Conservation (phyloP, 2,113 vertebrate species). For the Oncorhynchus clarkii region DNA sequence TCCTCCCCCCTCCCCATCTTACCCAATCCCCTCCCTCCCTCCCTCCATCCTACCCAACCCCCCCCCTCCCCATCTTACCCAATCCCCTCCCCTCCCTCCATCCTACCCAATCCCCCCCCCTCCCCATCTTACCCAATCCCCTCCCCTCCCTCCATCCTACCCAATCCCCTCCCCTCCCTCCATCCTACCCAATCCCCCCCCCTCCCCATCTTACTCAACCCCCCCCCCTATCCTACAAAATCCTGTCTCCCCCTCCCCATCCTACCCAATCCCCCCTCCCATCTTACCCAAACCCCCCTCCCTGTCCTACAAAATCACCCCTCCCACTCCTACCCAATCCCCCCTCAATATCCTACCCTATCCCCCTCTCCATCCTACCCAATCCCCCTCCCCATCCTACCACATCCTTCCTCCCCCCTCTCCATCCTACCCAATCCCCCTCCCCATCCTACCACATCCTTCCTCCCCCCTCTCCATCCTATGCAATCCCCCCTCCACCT, state of each 20-base stretch:
- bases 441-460: no score
- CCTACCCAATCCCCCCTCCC: conserved; percentile 73
- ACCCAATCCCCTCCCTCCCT: conserved; percentile 30
- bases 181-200: background rate
- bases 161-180: background rate
- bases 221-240: no score
- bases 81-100: conserved; percentile 50
- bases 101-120: no score
- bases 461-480: no score
- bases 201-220: background rate
- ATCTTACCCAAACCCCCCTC: no score
- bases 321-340: no score
- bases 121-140: no score
- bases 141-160: background rate
- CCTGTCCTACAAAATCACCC: no score
- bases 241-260: background rate
- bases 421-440: no score
- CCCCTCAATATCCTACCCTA: no score
- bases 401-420: conserved; percentile 51
- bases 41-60: no score
- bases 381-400: background rate
- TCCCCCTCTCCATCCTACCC: background rate
- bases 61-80: conserved; percentile 58
- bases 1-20: conserved; percentile 11
- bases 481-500: background rate